phyloP scores from a whole-genome alignment of 2,888 invertebrate species.

The Machimus rusticus region DNA sequence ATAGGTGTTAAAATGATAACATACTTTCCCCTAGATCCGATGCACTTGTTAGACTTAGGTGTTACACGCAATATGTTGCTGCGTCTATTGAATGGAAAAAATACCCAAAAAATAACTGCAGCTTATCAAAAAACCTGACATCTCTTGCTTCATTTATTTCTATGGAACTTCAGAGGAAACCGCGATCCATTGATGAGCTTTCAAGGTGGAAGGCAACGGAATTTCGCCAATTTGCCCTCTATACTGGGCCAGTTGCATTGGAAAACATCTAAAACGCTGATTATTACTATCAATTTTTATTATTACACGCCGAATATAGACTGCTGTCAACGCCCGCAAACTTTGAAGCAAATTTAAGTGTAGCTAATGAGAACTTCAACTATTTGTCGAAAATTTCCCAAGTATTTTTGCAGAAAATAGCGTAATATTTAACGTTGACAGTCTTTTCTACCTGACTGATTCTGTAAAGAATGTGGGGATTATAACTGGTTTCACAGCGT shows the following conservation, averaged over 20 bases:
- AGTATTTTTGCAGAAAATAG: constrained; percentile 45
- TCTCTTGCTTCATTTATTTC: constrained; percentile 23
- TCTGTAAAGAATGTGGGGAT: neutral
- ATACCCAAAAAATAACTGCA: neutral
- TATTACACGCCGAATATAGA: constrained; percentile 41
- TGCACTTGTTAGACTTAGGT: neutral
- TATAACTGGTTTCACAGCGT: no score
- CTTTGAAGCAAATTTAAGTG: constrained; percentile 28
- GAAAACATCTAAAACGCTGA: constrained; percentile 41
- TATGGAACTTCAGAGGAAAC: constrained; percentile 43
- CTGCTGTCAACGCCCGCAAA: constrained; percentile 39
- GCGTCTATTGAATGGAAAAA: neutral
- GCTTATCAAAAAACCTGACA: constrained; percentile 19
- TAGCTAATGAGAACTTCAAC: constrained; percentile 30
- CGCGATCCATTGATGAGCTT: constrained; percentile 43
- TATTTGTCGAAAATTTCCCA: constrained; percentile 45
- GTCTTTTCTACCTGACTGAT: constrained; percentile 37
- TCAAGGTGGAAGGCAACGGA: constrained; percentile 44
- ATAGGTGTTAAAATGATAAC: neutral
- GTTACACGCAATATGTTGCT: neutral
- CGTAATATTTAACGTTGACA: constrained; percentile 44
- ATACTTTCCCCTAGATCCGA: neutral
- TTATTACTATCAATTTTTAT: constrained; percentile 44
- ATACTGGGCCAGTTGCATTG: constrained; percentile 42
- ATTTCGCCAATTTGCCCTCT: constrained; percentile 45